Evolutionary conservation across 2,113 vertebrate species (phyloP), one percentile per base, ranked within the genome.

Genomic region (Cinclus mexicanus): DNA sequence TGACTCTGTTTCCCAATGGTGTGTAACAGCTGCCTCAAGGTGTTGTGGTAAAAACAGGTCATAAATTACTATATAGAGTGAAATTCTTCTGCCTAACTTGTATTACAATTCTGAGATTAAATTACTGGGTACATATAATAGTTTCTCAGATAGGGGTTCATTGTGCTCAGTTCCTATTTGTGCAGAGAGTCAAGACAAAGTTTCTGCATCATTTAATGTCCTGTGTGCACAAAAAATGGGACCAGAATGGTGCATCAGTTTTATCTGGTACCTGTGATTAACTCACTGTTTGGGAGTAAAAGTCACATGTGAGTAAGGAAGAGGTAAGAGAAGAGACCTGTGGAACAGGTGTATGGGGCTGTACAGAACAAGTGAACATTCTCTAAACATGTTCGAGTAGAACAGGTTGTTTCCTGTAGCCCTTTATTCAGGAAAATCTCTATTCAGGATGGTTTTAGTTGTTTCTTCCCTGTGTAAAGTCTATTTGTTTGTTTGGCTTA

Each of bases 21-120:
- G 24, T 28, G 12, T 47, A 44, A 72, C 5, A 65, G 31, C 33
- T 37, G 6, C n/a, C 57, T 77, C 49, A 21, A 29, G 61, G 26
- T 56, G 37, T 5, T 88, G 42, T 35, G 77, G 28, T n/a, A 44
- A 61, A 93, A 81, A 9, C 9, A 75, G 28, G n/a, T 23, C 52
- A 46, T 0, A 1, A 87, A 61, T 57, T 46, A 37, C 33, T 20
- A 3, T 20, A 35, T 15, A 25, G 14, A 64, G 23, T 0, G 0
- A 76, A 33, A 60, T 31, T 15, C 16, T 69, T 65, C 53, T 76
- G 10, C 21, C 19, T 83, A 10, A 9, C n/a, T 85, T 55, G 74
- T 42, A n/a, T 76, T n/a, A 10, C 3, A 53, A 22, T 15, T 61
- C 11, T 61, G 8, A 82, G 65, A 46, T 12, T 57, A 83, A 83